Conservation (phyloP, 2,113 vertebrate species). For the Hepsetus odoe region DNA sequence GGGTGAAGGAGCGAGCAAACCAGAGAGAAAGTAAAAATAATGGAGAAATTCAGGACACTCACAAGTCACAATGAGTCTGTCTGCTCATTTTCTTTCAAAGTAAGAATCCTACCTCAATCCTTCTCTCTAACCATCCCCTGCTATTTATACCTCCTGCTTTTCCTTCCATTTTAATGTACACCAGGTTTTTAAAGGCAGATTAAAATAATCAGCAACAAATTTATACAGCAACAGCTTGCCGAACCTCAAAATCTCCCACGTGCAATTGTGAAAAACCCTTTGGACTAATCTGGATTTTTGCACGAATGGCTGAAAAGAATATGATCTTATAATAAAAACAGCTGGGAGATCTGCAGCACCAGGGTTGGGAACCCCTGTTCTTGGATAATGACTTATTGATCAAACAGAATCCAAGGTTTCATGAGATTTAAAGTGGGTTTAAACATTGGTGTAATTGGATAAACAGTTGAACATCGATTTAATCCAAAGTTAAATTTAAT, state of each 20-base stretch:
- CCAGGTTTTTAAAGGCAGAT: neutral
- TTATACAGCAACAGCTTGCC: neutral
- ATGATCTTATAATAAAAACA: neutral
- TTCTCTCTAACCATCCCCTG: neutral
- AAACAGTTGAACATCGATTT: too few relatives aligned
- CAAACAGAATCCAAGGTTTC: too few relatives aligned
- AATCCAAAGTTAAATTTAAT: too few relatives aligned
- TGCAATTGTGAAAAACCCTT: neutral
- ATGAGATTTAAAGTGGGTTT: too few relatives aligned
- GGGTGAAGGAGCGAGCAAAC: conserved; percentile 55
- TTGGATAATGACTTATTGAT: too few relatives aligned
- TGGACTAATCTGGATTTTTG: neutral
- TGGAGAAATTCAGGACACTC: neutral
- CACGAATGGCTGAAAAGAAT: neutral
- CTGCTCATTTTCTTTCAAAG: neutral
- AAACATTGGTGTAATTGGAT: too few relatives aligned
- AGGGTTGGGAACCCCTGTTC: too few relatives aligned
- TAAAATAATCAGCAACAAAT: neutral
- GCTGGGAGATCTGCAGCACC: too few relatives aligned
- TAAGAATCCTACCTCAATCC: neutral
- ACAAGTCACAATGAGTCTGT: neutral
- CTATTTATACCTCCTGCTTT: neutral
- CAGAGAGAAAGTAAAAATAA: neutral
- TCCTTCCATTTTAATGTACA: neutral
- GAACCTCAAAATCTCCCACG: neutral